Percentiles rank a stretch among this genome's conserved stretches.
Evolutionary conservation across 2,797 vertebrate genomes (phyloP).

Genomic region (Tiaroga cobitis): DNA sequence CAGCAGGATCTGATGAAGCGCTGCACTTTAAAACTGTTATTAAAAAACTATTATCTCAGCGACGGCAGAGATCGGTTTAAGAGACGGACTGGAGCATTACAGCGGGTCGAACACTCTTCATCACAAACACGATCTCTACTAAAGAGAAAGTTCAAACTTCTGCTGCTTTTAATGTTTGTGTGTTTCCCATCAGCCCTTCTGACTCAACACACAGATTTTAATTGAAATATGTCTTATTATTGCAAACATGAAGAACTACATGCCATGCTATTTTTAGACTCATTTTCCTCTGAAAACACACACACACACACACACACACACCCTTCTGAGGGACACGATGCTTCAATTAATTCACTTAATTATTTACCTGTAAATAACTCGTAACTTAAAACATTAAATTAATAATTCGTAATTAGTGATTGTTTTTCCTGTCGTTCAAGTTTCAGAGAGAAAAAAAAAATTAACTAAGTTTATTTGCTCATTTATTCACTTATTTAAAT

Average conservation of each 20-base stretch:
- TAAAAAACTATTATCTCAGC: slow-evolving; percentile 81
- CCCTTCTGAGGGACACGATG: too few relatives aligned
- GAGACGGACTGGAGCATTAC: slow-evolving; percentile 37
- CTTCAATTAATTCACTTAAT: background rate
- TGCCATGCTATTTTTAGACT: background rate
- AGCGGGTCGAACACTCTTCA: slow-evolving; percentile 28
- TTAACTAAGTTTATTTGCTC: too few relatives aligned
- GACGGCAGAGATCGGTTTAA: slow-evolving; percentile 65
- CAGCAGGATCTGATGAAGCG: slow-evolving; percentile 74
- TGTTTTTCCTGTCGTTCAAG: background rate
- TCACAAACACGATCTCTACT: slow-evolving; percentile 3
- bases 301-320: background rate
- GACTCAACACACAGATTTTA: background rate
- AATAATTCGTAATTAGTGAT: background rate
- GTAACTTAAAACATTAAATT: background rate
- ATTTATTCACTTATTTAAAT: too few relatives aligned
- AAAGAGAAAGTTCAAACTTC: too few relatives aligned
- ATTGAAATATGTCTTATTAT: background rate
- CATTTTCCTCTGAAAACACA: background rate
- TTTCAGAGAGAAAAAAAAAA: too few relatives aligned
- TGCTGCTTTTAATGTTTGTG: background rate
- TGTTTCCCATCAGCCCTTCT: background rate
- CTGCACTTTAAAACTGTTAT: slow-evolving; percentile 78
- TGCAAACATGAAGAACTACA: background rate
- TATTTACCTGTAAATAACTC: too few relatives aligned